Evolutionary conservation across 2,888 invertebrate species (phyloP), one percentile per base, ranked within the genome.

Genomic region (Dasysyrphus albostriatus): DNA sequence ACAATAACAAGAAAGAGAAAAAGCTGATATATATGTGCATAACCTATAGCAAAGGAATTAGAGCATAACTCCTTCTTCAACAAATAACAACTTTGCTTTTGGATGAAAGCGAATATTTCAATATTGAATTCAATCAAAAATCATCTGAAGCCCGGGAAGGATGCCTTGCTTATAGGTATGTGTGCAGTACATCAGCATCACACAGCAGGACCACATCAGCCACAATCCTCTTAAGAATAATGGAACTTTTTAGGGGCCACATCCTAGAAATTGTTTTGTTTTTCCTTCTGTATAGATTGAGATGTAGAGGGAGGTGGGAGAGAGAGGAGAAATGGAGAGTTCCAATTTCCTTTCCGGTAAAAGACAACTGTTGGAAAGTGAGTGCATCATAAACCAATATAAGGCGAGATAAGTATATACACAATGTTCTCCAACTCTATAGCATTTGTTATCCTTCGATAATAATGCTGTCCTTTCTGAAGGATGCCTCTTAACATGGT

Each of bases 111-210:
- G 56, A 73, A 59, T 51, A 59, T 74, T 69, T 67, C 67, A 80
- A 56, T 72, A 67, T 51, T 74, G 58, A 74, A 65, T 79, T 79
- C 51, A 80, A 80, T 80, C 80, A 81, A 61, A 81, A 69, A 69
- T 75, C 54, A 74, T 74, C 32, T 42, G 29, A 8, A 67, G 37
- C 51, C 54, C 16, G 29, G 12, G 3, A n/a, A 24, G 29, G 16
- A 39, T 65, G 14, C 14, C 6, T 19, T 9, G 9, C 1, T 8
- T 37, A 37, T 37, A 34, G 6, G 7, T 32, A 32, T 32, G 5
- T 32, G 7, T 32, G 7, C 9, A 37, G 19, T n/a, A 67, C 34
- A 54, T 8, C 54, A 54, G n/a, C 10, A 24, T 32, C 9, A 51
- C 34, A 42, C 29, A 34, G 19, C 73, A 65, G 44, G 42, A 56